Evolutionary conservation across 2,797 vertebrate species (phyloP), one percentile per base, ranked within the genome.

Genomic region (Alcedo quadribrachys): DNA sequence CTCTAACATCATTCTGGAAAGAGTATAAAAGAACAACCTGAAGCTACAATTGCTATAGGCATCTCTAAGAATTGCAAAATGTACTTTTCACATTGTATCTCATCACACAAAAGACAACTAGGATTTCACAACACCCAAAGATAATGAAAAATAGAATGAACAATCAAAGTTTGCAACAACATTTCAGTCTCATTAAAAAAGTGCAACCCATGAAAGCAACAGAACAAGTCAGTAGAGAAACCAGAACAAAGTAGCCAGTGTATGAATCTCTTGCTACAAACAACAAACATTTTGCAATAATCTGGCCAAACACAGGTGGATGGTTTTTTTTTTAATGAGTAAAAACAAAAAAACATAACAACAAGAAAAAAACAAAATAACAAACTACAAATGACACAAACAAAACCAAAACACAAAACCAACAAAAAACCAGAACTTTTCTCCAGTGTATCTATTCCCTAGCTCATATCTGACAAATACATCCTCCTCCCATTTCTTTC

Each of bases 261-360:
- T 9, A n/a, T n/a, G 13, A 58, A 27, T 15, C 22, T 43, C 13
- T 5, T 0, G 0, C 8, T 16, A 42, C 16, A 70, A 90, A 75
- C 15, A 65, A 65, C 27, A 81, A 88, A 42, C 5, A 25, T 58
- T 90, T 86, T 57, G 9, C 28, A 70, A 21, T 61, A 55, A 42
- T 37, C 20, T 76, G 51, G 33, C 25, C 66, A 86, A 81, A 62
- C 19, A 45, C 22, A 55, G 24, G 24, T 43, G 12, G 17, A 62
- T 54, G 24, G 2, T 3, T n/a, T 46, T 53, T 85, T 40, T 32
- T 53, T 8, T 81, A 60, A 62, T 4, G 5, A 73, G 30, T 32
- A 32, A 46, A 57, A 62, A 30, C 37, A 33, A 37, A 3, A 16
- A 66, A 65, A 22, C 28, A 20, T 30, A 68, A 33, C 8, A 65